phyloP scores from a whole-genome alignment of 2,113 vertebrate species.

The Toxostoma redivivum region DNA sequence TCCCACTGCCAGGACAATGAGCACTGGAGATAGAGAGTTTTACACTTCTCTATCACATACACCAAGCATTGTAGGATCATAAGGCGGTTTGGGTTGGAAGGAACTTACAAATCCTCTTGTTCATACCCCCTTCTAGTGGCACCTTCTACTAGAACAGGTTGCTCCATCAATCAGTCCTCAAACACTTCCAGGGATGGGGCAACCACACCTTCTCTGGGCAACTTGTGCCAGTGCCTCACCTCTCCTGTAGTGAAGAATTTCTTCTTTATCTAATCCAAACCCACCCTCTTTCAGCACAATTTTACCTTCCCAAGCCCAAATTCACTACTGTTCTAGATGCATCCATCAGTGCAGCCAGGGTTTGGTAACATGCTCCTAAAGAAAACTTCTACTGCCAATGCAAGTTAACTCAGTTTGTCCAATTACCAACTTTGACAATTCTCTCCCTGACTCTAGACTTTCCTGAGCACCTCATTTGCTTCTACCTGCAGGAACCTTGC shows the following conservation, averaged over 20 bases:
- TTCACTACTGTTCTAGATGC: neutral
- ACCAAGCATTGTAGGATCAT: rapidly evolving
- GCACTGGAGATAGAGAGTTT: too few species aligned
- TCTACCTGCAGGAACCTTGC: neutral
- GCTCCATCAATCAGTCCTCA: neutral
- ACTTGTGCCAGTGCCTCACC: neutral
- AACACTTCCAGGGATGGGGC: neutral
- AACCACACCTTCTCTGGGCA: neutral
- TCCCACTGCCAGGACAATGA: neutral
- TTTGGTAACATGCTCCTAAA: neutral
- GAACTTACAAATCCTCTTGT: neutral
- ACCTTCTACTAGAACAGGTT: neutral
- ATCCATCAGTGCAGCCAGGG: neutral
- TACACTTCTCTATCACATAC: neutral
- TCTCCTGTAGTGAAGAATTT: neutral
- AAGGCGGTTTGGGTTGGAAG: neutral
- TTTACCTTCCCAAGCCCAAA: neutral
- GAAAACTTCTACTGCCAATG: neutral
- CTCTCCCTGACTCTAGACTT: neutral
- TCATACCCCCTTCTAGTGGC: neutral
- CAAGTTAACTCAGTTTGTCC: neutral
- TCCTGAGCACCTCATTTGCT: neutral
- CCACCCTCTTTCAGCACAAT: neutral
- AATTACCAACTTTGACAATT: neutral
- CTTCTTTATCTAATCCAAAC: neutral